Conservation (phyloP, 2,797 vertebrate species). For the Capromys pilorides region DNA sequence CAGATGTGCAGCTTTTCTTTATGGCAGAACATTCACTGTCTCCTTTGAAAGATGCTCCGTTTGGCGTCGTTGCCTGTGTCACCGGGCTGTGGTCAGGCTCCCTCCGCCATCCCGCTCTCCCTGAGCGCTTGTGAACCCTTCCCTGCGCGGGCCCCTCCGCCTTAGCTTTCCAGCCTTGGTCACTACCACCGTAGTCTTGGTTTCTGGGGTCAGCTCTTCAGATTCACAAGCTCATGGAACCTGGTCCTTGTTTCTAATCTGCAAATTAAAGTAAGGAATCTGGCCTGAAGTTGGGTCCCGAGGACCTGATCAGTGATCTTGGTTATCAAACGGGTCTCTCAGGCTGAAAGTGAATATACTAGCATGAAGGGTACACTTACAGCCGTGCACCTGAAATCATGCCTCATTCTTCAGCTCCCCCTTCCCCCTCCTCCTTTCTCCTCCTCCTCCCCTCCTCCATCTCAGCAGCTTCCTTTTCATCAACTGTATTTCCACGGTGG, state of each 20-base stretch:
- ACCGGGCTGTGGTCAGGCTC: neutral
- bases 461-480: neutral
- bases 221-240: neutral
- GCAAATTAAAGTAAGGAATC: neutral
- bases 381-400: neutral
- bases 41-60: neutral
- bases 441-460: neutral
- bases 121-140: too few species aligned
- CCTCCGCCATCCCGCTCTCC: neutral
- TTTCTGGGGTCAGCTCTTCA: neutral
- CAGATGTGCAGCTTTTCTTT: neutral
- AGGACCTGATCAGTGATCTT: neutral
- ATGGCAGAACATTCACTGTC: too few species aligned
- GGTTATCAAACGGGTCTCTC: neutral
- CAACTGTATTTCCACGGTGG: too few species aligned
- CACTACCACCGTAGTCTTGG: neutral
- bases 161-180: neutral
- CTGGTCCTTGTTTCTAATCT: neutral
- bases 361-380: fast-evolving
- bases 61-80: fast-evolving
- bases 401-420: fast-evolving
- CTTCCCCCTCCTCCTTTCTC: neutral
- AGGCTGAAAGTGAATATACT: neutral
- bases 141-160: too few species aligned
- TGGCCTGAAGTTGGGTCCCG: neutral